These are phyloP conservation scores for Craterocephalus amniculus DNA, from an alignment of 2,797 vertebrate species.

Conservation along the genomic window DNA sequence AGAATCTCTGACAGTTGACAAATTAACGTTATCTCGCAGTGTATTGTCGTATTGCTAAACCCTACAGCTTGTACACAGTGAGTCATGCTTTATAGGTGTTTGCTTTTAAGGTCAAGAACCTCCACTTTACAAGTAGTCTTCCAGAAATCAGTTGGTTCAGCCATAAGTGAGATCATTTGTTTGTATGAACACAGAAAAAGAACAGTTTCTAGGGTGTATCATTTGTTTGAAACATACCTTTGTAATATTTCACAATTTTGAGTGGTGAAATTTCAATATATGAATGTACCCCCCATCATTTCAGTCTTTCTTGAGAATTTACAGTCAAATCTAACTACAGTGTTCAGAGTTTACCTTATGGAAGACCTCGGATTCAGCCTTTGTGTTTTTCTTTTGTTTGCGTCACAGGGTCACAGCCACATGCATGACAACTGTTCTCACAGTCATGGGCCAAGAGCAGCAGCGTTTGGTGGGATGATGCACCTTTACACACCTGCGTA, in stretches of 20 bases:
- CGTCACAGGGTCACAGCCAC: slow-evolving; percentile 71
- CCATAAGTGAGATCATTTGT: not conserved
- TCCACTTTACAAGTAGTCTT: not conserved
- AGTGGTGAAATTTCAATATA: too few species aligned
- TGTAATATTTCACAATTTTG: too few species aligned
- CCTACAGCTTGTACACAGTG: not conserved
- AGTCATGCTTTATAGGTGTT: not conserved
- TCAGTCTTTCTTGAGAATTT: too few species aligned
- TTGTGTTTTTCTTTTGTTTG: slow-evolving; percentile 5
- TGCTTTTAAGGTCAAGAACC: not conserved
- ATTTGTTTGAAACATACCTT: too few species aligned
- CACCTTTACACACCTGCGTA: slow-evolving; percentile 68
- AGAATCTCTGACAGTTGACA: not conserved
- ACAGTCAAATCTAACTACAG: too few species aligned
- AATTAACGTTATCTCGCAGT: not conserved
- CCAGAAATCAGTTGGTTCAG: not conserved
- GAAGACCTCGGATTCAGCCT: not conserved
- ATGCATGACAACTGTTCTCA: slow-evolving; percentile 72
- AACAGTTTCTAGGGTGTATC: too few species aligned
- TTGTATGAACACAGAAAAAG: too few species aligned
- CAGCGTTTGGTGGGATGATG: slow-evolving; percentile 58
- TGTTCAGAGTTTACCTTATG: not conserved
- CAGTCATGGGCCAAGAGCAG: slow-evolving; percentile 74
- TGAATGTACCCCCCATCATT: too few species aligned
- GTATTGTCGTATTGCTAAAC: not conserved